Evolutionary conservation across 2,888 invertebrate species (phyloP).

Genomic region (Drosophila nr. perissopoda): DNA sequence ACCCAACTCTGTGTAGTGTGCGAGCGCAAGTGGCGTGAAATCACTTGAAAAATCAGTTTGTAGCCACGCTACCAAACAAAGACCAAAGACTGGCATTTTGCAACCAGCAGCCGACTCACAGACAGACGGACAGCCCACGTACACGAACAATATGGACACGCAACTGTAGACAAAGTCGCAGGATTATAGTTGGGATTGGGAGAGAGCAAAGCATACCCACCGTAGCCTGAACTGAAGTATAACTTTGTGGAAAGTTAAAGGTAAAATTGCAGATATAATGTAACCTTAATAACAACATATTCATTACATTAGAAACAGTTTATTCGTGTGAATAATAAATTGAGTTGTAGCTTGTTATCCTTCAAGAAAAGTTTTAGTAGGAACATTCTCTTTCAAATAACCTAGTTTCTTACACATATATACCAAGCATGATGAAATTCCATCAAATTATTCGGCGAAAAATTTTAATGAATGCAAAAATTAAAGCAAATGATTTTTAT

Average conservation of each 20-base stretch:
- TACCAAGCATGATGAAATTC: background rate
- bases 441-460: too few relatives aligned
- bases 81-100: conserved; percentile 53
- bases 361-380: background rate
- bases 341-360: background rate
- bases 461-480: background rate
- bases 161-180: conserved; percentile 47
- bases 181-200: conserved; percentile 47
- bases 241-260: background rate
- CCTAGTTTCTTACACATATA: background rate
- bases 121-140: conserved; percentile 37
- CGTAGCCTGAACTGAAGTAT: conserved; percentile 16
- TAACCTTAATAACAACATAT: background rate
- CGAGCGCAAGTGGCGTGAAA: conserved; percentile 58
- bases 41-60: conserved; percentile 63
- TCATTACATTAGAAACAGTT: background rate
- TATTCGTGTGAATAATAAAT: background rate
- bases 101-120: conserved; percentile 30
- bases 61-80: conserved; percentile 50
- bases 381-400: background rate
- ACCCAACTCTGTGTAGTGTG: conserved; percentile 24
- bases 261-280: background rate
- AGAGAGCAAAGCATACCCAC: conserved; percentile 25
- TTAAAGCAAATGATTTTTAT: background rate
- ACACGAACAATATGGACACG: conserved; percentile 57